Evolutionary conservation across 1,140 invertebrate genomes (phyloP), one percentile per base, ranked within the genome.

Genomic region (Atopsyche davidsoni): DNA sequence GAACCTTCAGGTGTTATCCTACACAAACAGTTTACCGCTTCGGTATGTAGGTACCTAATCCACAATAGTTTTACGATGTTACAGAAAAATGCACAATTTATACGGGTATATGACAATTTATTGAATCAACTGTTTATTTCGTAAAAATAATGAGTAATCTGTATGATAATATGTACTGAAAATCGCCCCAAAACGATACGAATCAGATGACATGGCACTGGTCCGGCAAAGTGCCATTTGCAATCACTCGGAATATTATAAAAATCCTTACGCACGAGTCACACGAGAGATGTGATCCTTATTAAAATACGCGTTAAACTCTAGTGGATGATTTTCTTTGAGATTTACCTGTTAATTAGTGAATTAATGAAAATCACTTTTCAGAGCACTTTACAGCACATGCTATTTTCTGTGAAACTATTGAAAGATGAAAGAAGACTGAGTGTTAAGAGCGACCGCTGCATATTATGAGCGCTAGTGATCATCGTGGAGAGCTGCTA

Each of bases 401-500:
- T 19, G 14, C 14, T 32, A 40, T 45, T 13, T 23, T 44, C 45
- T 38, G 35, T 24, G 16, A 13, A 41, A 44, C 17, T 44, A 50
- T 50, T 36, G 47, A 50, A 45, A 46, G 51, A 55, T n/a, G n/a
- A 13, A 13, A 46, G 51, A 55, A 46, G 48, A 45, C 45, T 57
- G 40, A 51, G 25, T 57, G 31, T 25, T 25, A 7, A 32, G 18
- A 21, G 50, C 28, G 24, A 32, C 36, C 38, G 45, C 31, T 18
- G 42, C 32, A 17, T 40, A 42, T 44, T 53, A 57, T 74, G 70
- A 75, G 66, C 61, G 65, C 61, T 64, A 59, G 60, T 65, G 58
- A 65, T 65, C 62, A 65, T 75, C 74, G 74, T 78, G 76, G 68
- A 66, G 52, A 22, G 3, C 19, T 46, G 19, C 54, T 62, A 77